Evolutionary conservation across 2,113 vertebrate genomes (phyloP).

Genomic region (Seriola rivoliana): DNA sequence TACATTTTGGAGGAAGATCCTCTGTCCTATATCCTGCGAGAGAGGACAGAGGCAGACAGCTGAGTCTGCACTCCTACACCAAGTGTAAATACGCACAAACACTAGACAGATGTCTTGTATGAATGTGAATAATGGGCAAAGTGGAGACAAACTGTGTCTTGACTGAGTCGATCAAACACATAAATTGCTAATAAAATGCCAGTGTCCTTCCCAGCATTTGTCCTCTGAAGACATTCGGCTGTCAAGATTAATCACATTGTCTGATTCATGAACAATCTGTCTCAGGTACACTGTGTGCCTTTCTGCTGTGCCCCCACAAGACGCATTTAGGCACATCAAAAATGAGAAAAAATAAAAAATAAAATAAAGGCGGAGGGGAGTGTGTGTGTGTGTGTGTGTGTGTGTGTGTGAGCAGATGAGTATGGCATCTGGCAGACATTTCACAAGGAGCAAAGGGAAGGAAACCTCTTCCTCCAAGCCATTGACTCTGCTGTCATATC

Average conservation of each 20-base stretch:
- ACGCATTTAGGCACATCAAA: conserved; percentile 23
- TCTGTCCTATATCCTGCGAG: not conserved
- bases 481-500: conserved; percentile 40
- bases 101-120: not conserved
- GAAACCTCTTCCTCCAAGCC: conserved; percentile 34
- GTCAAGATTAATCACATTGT: conserved; percentile 24
- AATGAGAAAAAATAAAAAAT: not conserved
- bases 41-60: not conserved
- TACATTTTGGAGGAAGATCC: not conserved
- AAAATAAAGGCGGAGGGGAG: not conserved
- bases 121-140: conserved; percentile 1
- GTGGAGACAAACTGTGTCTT: not conserved
- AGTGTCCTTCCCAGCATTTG: not conserved
- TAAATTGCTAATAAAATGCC: conserved; percentile 2
- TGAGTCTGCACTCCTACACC: not conserved
- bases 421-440: conserved; percentile 44
- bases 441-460: conserved; percentile 33
- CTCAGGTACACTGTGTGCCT: conserved; percentile 52
- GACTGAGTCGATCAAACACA: not conserved
- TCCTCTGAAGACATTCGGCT: not conserved
- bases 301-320: conserved; percentile 22
- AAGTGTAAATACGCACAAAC: not conserved
- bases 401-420: conserved; percentile 24
- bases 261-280: conserved; percentile 8
- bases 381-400: not conserved